Base-by-base conservation (phyloP, 2,888 invertebrate species). In the Rhagium mordax region DNA sequence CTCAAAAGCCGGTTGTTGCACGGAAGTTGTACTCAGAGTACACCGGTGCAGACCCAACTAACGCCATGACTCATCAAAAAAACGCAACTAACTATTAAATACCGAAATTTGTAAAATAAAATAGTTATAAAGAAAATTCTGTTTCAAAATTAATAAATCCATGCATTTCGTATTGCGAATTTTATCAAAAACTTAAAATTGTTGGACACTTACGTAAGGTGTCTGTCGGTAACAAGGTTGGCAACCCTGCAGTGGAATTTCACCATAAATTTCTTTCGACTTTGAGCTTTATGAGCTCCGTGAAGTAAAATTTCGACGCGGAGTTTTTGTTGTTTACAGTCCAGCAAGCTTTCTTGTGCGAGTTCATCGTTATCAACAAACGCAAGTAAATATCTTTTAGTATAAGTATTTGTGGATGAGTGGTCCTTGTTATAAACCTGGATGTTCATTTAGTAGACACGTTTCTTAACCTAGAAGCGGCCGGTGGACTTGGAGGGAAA, bases 401-500 rank as follows among this genome's bases (percentile, higher is more conserved):
- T 75, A 71, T 72, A 57, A 21, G 73, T 70, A 71, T 67, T 53
- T 73, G 74, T 73, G 74, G 68, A 65, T 72, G 70, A 72, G 71
- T 76, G 71, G 69, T 72, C 51, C 57, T 69, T 71, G 64, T 47
- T 60, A 62, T 59, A 69, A 59, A 29, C 18, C 57, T 60, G 53
- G 67, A 74, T 74, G 76, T 51, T 61, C 81, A 76, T 74, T 69
- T 48, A 69, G 74, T 72, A 81, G 83, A 85, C 86, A 86, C 86
- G 85, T 86, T 85, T 84, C 83, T 83, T 86, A 86, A 87, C 86
- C 86, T 85, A 81, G 83, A 85, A 84, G 79, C 79, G 75, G 78
- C 83, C 83, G 80, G 83, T 79, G 81, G 83, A 79, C 81, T 85
- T 85, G 85, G 85, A 86, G 86, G 86, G 86, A 85, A 86, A 84